Percentiles rank a stretch among this genome's conserved stretches.
Conservation (phyloP, 2,888 invertebrate species). For the Pyrocoelia pectoralis region DNA sequence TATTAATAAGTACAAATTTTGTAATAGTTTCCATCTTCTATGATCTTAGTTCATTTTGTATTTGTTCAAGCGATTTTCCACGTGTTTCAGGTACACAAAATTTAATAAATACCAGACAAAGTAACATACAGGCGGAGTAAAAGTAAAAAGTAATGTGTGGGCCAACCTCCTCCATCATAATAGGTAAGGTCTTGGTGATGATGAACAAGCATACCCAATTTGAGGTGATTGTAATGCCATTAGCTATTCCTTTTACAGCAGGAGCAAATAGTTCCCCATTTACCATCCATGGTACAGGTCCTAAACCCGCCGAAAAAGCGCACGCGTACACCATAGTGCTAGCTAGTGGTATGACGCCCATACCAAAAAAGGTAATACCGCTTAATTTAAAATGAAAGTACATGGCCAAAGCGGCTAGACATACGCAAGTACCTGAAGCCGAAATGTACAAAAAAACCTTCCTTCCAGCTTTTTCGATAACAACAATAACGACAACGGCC, state of each 20-base stretch:
- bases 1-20: no score
- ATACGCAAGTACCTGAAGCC: slow-evolving; percentile 10
- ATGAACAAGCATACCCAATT: slow-evolving; percentile 31
- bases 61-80: slow-evolving; percentile 14
- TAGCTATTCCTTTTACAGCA: slow-evolving; percentile 28
- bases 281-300: slow-evolving; percentile 31
- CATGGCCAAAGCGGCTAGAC: not conserved
- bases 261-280: slow-evolving; percentile 28
- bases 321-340: slow-evolving; percentile 24
- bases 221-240: slow-evolving; percentile 24
- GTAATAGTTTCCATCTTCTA: no score
- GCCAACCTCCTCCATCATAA: slow-evolving; percentile 23
- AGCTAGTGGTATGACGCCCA: slow-evolving; percentile 20
- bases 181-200: slow-evolving; percentile 28
- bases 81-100: slow-evolving; percentile 30
- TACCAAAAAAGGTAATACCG: slow-evolving; percentile 10
- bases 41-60: not conserved
- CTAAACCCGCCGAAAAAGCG: slow-evolving; percentile 28
- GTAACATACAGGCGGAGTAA: slow-evolving; percentile 22
- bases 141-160: slow-evolving; percentile 31
- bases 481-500: slow-evolving; percentile 69
- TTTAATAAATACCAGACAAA: slow-evolving; percentile 22
- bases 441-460: slow-evolving; percentile 59
- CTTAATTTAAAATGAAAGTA: slow-evolving; percentile 9
- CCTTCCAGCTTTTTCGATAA: slow-evolving; percentile 80